Conservation (phyloP, 2,888 invertebrate genomes). For the Synanthedon myopaeformis region DNA sequence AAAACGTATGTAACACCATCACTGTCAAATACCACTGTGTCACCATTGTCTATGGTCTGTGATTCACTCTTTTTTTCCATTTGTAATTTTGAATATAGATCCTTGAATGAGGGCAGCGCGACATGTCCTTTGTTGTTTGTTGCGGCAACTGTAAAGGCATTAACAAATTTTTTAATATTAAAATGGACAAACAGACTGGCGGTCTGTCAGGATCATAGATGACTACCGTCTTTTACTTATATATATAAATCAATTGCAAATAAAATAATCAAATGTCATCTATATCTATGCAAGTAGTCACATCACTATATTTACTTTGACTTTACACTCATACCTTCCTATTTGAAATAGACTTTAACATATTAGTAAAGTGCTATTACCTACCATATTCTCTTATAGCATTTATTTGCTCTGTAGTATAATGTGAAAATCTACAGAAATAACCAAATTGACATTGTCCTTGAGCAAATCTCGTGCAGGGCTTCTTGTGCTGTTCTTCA, state of each 20-base stretch:
- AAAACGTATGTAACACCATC: slow-evolving; percentile 49
- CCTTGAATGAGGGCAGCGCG: slow-evolving; percentile 35
- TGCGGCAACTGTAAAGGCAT: slow-evolving; percentile 24
- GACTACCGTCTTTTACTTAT: too few relatives aligned
- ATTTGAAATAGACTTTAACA: neutral
- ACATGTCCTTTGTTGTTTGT: slow-evolving; percentile 18
- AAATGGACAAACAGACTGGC: too few relatives aligned
- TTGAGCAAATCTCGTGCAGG: slow-evolving; percentile 69
- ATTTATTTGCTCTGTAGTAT: slow-evolving; percentile 68
- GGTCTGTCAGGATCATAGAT: too few relatives aligned
- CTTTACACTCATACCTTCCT: too few relatives aligned
- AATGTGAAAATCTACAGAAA: slow-evolving; percentile 77
- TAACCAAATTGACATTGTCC: slow-evolving; percentile 76
- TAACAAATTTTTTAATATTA: too few relatives aligned
- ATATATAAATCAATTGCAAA: too few relatives aligned
- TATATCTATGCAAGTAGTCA: too few relatives aligned
- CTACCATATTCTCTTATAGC: slow-evolving; percentile 48
- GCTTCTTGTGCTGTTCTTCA: slow-evolving; percentile 74
- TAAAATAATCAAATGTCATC: too few relatives aligned
- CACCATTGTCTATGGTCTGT: slow-evolving; percentile 12
- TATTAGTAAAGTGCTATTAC: neutral
- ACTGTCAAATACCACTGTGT: slow-evolving; percentile 34
- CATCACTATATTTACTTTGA: too few relatives aligned
- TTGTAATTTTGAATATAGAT: slow-evolving; percentile 39
- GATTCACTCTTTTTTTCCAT: slow-evolving; percentile 23